These are phyloP conservation scores for Crambe crambe DNA, from an alignment of 37 sponge, comb jelly and placozoan genomes.

Conservation along the genomic window DNA sequence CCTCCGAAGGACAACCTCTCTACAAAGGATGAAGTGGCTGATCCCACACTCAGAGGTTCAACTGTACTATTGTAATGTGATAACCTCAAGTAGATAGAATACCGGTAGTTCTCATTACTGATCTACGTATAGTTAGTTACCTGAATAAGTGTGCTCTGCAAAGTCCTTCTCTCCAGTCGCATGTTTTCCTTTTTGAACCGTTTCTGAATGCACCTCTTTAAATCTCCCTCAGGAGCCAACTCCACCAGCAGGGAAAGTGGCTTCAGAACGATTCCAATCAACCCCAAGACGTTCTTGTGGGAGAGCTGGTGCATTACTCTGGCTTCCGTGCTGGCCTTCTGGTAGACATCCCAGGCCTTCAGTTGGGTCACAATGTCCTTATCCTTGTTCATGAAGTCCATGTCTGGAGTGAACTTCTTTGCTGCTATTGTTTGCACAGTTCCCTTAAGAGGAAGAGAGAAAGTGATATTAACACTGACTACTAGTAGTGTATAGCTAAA, in stretches of 20 bases:
- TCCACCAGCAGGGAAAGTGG: constrained; percentile 74
- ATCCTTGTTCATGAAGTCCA: background rate
- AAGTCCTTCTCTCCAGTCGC: constrained; percentile 32
- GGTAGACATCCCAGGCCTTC: constrained; percentile 62
- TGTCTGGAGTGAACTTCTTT: constrained; percentile 36
- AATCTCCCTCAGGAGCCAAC: constrained; percentile 75
- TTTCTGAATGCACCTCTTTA: constrained; percentile 32
- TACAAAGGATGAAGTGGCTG: too few species aligned
- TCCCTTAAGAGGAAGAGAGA: constrained; percentile 10
- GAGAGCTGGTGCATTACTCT: constrained; percentile 67
- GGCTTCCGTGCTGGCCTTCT: constrained; percentile 71
- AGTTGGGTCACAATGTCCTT: constrained; percentile 6
- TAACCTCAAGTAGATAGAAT: too few species aligned
- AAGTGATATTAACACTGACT: too few species aligned
- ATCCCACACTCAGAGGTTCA: too few species aligned
- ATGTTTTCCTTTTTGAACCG: constrained; percentile 18
- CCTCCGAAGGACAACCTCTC: too few species aligned
- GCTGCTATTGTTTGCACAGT: constrained; percentile 50
- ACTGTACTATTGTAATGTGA: too few species aligned
- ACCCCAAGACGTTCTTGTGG: constrained; percentile 64
- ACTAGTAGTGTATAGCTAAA: too few species aligned
- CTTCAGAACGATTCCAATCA: constrained; percentile 63
- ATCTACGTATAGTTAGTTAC: constrained; percentile 23
- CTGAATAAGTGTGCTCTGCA: constrained; percentile 61
- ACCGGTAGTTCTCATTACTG: too few species aligned